Evolutionary conservation across 2,113 vertebrate species (phyloP).

Genomic region (Cyanistes caeruleus): DNA sequence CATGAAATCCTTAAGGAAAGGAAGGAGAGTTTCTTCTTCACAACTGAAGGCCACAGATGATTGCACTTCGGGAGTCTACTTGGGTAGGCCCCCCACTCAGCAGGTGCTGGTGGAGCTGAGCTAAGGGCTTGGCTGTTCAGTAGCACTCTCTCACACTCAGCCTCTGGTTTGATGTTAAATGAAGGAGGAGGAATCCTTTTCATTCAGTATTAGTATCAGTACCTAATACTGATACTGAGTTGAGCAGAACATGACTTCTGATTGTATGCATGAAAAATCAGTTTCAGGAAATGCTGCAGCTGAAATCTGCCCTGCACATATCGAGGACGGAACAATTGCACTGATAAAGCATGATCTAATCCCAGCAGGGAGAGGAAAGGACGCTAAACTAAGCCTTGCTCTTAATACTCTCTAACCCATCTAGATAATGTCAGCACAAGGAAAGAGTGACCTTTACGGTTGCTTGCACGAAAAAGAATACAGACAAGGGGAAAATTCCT

Average conservation of each 20-base stretch:
- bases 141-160: neutral
- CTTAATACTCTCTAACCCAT: conserved; percentile 46
- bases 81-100: neutral
- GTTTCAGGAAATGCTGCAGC: neutral
- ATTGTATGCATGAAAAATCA: neutral
- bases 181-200: neutral
- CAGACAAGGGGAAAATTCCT: conserved; percentile 20
- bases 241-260: neutral
- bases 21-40: neutral
- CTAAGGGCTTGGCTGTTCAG: neutral
- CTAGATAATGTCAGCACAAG: conserved; percentile 30
- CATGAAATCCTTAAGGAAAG: neutral
- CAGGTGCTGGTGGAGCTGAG: neutral
- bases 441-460: conserved; percentile 40
- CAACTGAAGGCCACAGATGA: neutral
- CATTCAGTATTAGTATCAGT: too few species aligned
- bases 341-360: conserved; percentile 25
- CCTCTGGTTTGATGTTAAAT: neutral
- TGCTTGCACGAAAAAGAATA: neutral
- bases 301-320: neutral
- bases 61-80: neutral
- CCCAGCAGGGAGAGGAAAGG: conserved; percentile 1
- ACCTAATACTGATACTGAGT: neutral
- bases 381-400: conserved; percentile 34
- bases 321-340: neutral